phyloP scores from a whole-genome alignment of 2,113 vertebrate species.

The Pomatostomus ruficeps region DNA sequence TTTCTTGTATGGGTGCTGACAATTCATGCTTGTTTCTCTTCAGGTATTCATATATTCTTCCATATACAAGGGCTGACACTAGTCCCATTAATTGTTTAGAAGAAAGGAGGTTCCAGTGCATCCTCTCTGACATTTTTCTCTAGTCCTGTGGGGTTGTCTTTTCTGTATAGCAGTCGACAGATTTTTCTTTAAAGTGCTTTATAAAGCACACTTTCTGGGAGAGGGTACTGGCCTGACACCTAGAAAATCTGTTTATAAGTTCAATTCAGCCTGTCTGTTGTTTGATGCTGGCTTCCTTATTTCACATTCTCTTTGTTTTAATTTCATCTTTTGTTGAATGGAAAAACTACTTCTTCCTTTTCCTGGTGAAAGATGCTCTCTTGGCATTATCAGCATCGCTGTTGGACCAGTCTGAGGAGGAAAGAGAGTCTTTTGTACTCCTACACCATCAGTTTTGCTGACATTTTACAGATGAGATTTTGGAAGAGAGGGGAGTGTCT shows the following conservation, averaged over 20 bases:
- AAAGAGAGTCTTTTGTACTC: not conserved
- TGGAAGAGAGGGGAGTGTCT: not conserved
- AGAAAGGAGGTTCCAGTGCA: not conserved
- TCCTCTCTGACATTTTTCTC: not conserved
- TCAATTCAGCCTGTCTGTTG: not conserved
- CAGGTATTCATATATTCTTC: not conserved
- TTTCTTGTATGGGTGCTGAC: not conserved
- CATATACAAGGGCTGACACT: not conserved
- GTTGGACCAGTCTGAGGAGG: not conserved
- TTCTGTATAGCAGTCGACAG: not conserved
- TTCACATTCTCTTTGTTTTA: constrained; percentile 15
- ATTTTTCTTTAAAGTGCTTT: not conserved
- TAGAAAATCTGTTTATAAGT: not conserved
- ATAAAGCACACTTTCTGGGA: not conserved
- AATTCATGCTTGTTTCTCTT: not conserved
- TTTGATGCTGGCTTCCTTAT: not conserved
- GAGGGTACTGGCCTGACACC: not conserved
- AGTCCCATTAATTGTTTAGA: not conserved
- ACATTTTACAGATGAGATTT: not conserved
- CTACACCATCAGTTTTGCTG: not conserved
- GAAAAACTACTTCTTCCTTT: not conserved
- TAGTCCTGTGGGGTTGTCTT: not conserved
- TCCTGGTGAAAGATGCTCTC: not conserved
- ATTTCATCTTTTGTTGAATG: not conserved
- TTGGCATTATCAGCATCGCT: not conserved